Conservation (phyloP, 2,888 invertebrate species). For the Baronia brevicornis region DNA sequence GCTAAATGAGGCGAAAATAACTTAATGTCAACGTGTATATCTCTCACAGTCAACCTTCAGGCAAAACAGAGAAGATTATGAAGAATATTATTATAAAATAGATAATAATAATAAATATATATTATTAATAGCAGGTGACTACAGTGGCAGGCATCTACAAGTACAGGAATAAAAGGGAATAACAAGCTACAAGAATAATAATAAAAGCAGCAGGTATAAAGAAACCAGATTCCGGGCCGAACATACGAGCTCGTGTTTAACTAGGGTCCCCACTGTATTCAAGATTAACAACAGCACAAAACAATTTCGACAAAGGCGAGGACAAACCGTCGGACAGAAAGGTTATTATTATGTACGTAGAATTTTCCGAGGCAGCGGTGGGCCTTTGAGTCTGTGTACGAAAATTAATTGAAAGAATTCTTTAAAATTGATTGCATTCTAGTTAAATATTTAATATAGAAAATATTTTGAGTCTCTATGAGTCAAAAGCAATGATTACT, state of each 20-base stretch:
- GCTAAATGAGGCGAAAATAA: no score
- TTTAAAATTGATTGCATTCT: no score
- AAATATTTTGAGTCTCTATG: no score
- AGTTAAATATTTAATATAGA: no score
- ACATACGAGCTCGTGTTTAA: slow-evolving; percentile 8
- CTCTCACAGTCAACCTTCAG: no score
- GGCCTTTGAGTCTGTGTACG: slow-evolving; percentile 8
- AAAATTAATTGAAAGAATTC: slow-evolving; percentile 7
- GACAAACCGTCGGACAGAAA: slow-evolving; percentile 5
- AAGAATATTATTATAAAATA: no score
- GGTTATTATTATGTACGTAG: slow-evolving; percentile 9
- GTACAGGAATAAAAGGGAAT: background rate
- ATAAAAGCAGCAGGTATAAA: slow-evolving; percentile 6
- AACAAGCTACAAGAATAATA: background rate
- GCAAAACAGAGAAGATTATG: no score
- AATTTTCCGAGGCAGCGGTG: slow-evolving; percentile 3
- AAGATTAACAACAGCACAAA: slow-evolving; percentile 10
- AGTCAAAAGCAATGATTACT: no score
- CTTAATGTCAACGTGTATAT: no score
- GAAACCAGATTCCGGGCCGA: background rate
- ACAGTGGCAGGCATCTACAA: background rate
- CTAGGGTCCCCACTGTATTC: slow-evolving; percentile 3
- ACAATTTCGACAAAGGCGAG: slow-evolving; percentile 10
- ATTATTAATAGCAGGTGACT: no score
- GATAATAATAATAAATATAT: background rate